Evolutionary conservation across 2,888 invertebrate species (phyloP), one percentile per base, ranked within the genome.

Genomic region (Synanthedon andrenaeformis): DNA sequence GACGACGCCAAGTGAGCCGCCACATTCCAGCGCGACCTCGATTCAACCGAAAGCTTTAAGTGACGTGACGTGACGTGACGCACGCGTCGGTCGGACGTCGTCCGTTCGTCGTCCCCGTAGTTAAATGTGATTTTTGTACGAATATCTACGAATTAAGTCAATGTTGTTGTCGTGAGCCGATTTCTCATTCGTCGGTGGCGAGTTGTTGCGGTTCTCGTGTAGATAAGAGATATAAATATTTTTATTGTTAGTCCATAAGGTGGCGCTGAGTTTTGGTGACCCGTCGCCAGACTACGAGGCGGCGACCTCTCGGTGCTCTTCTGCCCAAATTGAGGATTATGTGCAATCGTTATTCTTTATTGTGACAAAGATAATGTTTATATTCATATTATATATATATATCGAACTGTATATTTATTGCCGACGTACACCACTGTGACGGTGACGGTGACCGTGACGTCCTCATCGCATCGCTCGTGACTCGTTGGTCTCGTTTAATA

Each of bases 1-100:
- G 94, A 94, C 82, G 94, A 94, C 77, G 90, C 89, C 71, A 93
- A 93, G 89, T 93, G 91, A 91, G 58, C 48, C 55, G 42, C 52
- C 52, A 48, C 51, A 49, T 35, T 42, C 55, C 50, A 42, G 35
- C 28, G 28, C 49, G 53, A 28, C 50, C 42, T 35, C 35, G 35
- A 35, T 35, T 35, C 35, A 35, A 35, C 35, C 35, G 35, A 35
- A 35, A 35, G 35, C 35, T 35, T 35, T 35, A 35, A 35, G 35
- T 35, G 35, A 35, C 35, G 35, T 57, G 35, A 35, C 35, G 28
- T 28, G 6, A 8, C 6, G 28, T 35, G 28, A 8, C 28, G 28
- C 13, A 17, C 49, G 14, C 13, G 49, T 19, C 17, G 28, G 14
- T 45, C 28, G 35, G 23, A 23, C 35, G 35, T 35, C 35, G 35